Base-by-base conservation (phyloP, 2,888 invertebrate species). In the Tholera decimalis region DNA sequence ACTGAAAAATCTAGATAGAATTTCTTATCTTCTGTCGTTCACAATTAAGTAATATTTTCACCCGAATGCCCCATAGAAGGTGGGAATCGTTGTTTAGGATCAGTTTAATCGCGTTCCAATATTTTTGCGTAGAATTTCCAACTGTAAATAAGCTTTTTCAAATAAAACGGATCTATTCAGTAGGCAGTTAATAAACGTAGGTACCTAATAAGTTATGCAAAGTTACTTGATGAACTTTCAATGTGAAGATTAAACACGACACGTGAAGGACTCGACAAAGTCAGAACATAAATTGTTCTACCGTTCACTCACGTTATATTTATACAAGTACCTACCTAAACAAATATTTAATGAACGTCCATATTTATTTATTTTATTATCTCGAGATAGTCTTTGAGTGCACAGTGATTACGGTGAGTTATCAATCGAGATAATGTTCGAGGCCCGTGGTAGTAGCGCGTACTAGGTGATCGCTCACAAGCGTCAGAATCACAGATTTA, bases 401-500 rank as follows among this genome's bases (percentile, higher is more conserved):
- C 54, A 65, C 71, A 75, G 51, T 61, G 79, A 76, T 82, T 69
- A 56, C 49, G 44, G 66, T 67, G 72, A 80, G 71, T 75, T 83
- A 81, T 82, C 80, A 77, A 74, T 76, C 72, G 73, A 84, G 87
- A 83, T 85, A 81, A 74, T 69, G 71, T 50, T 60, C 50, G 63
- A 22, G 26, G 65, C 56, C 61, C 53, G 64, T 85, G 79, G 86
- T 86, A 85, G 79, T 64, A 22, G 79, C 70, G 65, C 69, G 73
- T 72, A 72, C 85, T 90, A 89, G 91, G 93, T 91, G 94, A 95
- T 95, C 95, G 91, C 88, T 94, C 94, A 94, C 89, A 85, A 85
- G 84, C 90, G 90, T 91, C 91, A 91, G 88, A 89, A 86, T 84
- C 83, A 84, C 88, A 89, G 94, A 94, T 95, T 83, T 63, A 51